phyloP scores from a whole-genome alignment of 2,113 vertebrate genomes.

The Cheilinus undulatus region DNA sequence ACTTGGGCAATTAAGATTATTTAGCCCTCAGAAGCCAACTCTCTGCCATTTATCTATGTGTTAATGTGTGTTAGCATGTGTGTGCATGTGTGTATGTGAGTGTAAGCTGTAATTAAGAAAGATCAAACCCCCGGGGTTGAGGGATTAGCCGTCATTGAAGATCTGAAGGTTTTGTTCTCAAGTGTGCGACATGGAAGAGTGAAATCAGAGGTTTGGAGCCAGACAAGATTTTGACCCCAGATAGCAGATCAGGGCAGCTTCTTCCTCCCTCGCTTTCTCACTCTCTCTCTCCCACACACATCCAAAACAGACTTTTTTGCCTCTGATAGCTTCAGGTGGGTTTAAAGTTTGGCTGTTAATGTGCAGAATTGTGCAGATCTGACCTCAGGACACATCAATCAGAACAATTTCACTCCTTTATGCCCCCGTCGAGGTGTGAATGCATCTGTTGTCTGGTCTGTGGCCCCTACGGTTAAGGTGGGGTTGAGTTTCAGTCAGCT shows the following conservation, averaged over 20 bases:
- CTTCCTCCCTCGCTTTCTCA: conserved; percentile 41
- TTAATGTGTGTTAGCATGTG: conserved; percentile 1
- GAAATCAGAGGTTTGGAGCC: conserved; percentile 62
- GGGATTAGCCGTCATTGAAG: conserved; percentile 65
- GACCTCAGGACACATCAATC: conserved; percentile 10
- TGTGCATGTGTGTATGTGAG: conserved; percentile 64
- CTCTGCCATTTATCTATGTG: neutral
- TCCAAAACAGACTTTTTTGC: conserved; percentile 41
- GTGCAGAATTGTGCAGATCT: conserved; percentile 26
- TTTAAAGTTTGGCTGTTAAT: conserved; percentile 39
- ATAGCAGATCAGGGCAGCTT: conserved; percentile 51
- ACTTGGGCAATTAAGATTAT: conserved; percentile 88
- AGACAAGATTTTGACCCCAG: conserved; percentile 69
- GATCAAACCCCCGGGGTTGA: conserved; percentile 81
- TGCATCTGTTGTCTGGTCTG: conserved; percentile 14
- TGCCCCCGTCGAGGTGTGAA: neutral
- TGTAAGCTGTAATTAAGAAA: conserved; percentile 87
- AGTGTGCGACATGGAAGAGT: conserved; percentile 58
- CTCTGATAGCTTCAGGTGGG: conserved; percentile 26
- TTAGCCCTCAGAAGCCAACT: conserved; percentile 84
- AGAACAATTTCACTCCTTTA: conserved; percentile 15
- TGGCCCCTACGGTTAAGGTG: neutral
- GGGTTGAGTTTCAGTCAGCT: neutral
- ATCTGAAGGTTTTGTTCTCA: conserved; percentile 60
- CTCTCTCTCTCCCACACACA: conserved; percentile 1